A percentile compares a stretch with the other conserved stretches of the same genome.
phyloP scores from a whole-genome alignment of 2,797 vertebrate genomes.

The Zalophus californianus region DNA sequence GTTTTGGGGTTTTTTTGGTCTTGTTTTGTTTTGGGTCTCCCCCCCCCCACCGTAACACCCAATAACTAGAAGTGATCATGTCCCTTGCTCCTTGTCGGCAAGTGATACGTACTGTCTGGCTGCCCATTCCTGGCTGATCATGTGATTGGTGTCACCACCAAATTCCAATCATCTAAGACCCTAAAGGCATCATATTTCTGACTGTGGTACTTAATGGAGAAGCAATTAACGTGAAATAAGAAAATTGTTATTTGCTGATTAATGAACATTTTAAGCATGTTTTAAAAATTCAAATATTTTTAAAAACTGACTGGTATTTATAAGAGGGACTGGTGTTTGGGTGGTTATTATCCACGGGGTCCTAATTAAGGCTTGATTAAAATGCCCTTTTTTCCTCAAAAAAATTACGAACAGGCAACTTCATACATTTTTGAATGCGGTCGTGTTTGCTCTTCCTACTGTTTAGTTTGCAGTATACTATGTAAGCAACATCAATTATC shows the following conservation, averaged over 20 bases:
- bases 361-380: conserved; percentile 89
- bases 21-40: neutral
- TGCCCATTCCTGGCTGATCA: conserved; percentile 61
- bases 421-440: conserved; percentile 79
- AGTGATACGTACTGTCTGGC: conserved; percentile 54
- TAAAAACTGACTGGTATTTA: conserved; percentile 83
- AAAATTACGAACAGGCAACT: conserved; percentile 83
- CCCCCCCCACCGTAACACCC: conserved; percentile 54
- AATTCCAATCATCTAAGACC: conserved; percentile 79
- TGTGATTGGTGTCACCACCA: conserved; percentile 74
- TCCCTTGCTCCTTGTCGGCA: conserved; percentile 68
- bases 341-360: conserved; percentile 86
- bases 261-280: conserved; percentile 89
- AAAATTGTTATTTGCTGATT: conserved; percentile 90
- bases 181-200: conserved; percentile 78
- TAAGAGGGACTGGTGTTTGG: conserved; percentile 85
- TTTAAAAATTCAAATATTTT: conserved; percentile 84
- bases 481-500: conserved; percentile 74
- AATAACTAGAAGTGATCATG: conserved; percentile 69
- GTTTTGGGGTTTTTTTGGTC: neutral
- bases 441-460: conserved; percentile 74
- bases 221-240: conserved; percentile 89
- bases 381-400: conserved; percentile 85
- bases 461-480: conserved; percentile 71
- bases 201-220: conserved; percentile 85